These are phyloP conservation scores for Caenorhabditis wallacei DNA, from an alignment of 2,888 invertebrate genomes.

Conservation along the genomic window DNA sequence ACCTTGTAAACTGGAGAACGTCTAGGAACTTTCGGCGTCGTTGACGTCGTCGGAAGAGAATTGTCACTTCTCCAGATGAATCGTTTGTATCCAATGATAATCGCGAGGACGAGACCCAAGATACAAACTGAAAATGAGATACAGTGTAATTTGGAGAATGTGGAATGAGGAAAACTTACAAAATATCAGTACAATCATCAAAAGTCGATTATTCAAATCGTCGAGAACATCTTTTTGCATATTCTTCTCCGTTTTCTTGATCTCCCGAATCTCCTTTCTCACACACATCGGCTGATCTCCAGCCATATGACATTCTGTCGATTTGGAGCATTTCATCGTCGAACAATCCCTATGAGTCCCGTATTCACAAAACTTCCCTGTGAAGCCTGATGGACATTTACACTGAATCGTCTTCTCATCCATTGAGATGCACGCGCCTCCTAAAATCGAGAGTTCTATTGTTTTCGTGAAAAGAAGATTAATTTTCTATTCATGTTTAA, in stretches of 20 bases:
- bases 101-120: slow-evolving; percentile 21
- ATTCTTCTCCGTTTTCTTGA: not conserved
- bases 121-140: slow-evolving; percentile 17
- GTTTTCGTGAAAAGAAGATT: slow-evolving; percentile 7
- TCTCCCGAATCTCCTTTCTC: not conserved
- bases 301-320: slow-evolving; percentile 11
- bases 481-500: not conserved
- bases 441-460: slow-evolving; percentile 31
- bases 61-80: not conserved
- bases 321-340: slow-evolving; percentile 10
- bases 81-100: slow-evolving; percentile 1
- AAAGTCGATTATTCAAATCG: not conserved
- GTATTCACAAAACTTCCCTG: slow-evolving; percentile 43
- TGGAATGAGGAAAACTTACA: not conserved
- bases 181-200: not conserved
- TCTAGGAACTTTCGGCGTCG: not conserved
- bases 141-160: not conserved
- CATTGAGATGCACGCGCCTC: slow-evolving; percentile 44
- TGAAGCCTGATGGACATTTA: slow-evolving; percentile 37
- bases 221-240: not conserved
- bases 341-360: slow-evolving; percentile 21
- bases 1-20: slow-evolving; percentile 38
- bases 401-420: slow-evolving; percentile 28
- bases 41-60: not conserved
- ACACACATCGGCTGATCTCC: slow-evolving; percentile 19